phyloP scores from a whole-genome alignment of 2,888 invertebrate genomes.

The Ormyrus thymus region DNA sequence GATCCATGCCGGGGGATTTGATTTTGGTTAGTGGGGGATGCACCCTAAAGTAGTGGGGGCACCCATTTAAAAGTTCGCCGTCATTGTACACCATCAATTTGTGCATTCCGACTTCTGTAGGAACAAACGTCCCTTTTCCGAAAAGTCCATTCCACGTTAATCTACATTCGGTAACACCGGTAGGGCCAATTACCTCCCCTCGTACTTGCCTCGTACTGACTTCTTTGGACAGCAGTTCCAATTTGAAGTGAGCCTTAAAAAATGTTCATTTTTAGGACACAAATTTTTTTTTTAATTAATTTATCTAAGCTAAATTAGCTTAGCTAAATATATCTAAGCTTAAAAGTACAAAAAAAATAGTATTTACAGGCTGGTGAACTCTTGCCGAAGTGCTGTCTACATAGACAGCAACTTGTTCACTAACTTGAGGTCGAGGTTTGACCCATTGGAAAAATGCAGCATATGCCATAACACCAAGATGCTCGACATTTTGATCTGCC shows the following conservation, averaged over 20 bases:
- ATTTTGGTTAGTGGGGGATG: conserved; percentile 91
- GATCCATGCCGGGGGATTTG: conserved; percentile 94
- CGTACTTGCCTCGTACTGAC: conserved; percentile 84
- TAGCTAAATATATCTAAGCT: background rate
- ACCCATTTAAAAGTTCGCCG: conserved; percentile 78
- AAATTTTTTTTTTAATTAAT: background rate
- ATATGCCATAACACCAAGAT: conserved; percentile 98
- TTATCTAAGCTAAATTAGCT: background rate
- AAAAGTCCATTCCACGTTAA: conserved; percentile 71
- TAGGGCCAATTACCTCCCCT: conserved; percentile 87
- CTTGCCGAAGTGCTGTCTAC: conserved; percentile 90
- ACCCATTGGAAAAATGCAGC: conserved; percentile 94
- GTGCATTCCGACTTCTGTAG: conserved; percentile 95
- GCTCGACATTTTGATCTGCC: conserved; percentile 95
- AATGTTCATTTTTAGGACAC: background rate
- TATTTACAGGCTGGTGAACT: conserved; percentile 88
- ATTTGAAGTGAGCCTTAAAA: conserved; percentile 84
- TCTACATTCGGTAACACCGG: conserved; percentile 80
- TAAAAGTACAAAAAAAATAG: background rate
- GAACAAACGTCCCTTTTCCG: conserved; percentile 90
- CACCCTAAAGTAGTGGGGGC: conserved; percentile 88
- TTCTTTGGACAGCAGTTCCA: conserved; percentile 83
- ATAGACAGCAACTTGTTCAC: conserved; percentile 87
- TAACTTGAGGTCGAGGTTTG: conserved; percentile 87
- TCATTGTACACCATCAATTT: conserved; percentile 82